A percentile compares a stretch with the other conserved stretches of the same genome.
Evolutionary conservation across 2,888 invertebrate species (phyloP).

Genomic region (Stratiomys singularior): DNA sequence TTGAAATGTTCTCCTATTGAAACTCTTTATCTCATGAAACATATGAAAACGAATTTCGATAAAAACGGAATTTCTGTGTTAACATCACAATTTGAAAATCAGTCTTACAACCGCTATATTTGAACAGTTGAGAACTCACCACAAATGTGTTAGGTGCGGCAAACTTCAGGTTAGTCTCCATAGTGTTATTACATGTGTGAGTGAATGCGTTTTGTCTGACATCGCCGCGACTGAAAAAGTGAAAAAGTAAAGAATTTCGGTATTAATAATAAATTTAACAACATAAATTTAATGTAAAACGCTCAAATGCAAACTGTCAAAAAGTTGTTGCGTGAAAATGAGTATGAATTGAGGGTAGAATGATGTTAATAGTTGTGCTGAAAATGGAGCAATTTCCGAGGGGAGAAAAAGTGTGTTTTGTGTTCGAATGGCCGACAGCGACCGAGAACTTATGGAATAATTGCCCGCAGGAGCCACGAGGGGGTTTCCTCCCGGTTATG

Average conservation of each 20-base stretch:
- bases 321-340: slow-evolving; percentile 47
- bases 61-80: too few relatives aligned
- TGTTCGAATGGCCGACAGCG: slow-evolving; percentile 37
- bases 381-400: slow-evolving; percentile 29
- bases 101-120: not conserved
- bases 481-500: slow-evolving; percentile 7
- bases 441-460: slow-evolving; percentile 27
- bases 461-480: slow-evolving; percentile 28
- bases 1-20: too few relatives aligned
- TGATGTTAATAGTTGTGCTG: slow-evolving; percentile 34
- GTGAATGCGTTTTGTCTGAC: slow-evolving; percentile 70
- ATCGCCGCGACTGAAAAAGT: slow-evolving; percentile 71
- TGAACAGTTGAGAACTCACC: not conserved
- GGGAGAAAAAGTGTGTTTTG: slow-evolving; percentile 34
- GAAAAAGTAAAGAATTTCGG: slow-evolving; percentile 54
- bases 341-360: not conserved
- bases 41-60: too few relatives aligned
- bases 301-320: slow-evolving; percentile 11
- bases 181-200: slow-evolving; percentile 64
- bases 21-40: too few relatives aligned
- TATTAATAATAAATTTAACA: slow-evolving; percentile 31
- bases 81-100: too few relatives aligned
- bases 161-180: slow-evolving; percentile 29
- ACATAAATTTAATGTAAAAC: slow-evolving; percentile 27
- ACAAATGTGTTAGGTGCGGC: not conserved